Evolutionary conservation across 1,140 invertebrate species (phyloP).

Genomic region (Lutraria rhynchaena): DNA sequence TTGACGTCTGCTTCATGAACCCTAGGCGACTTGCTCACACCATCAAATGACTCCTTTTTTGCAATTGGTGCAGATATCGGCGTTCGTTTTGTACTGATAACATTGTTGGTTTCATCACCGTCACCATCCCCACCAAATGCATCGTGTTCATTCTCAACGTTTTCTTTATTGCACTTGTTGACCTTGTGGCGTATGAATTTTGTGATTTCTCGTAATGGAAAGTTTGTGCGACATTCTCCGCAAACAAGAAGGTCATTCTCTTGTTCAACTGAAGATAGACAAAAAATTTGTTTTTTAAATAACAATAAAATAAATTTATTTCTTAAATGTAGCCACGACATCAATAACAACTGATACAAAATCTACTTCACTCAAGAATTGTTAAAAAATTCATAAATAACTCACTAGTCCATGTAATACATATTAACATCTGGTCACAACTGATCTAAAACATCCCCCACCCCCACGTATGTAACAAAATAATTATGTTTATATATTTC

Average conservation of each 20-base stretch:
- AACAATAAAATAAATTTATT: too few species aligned
- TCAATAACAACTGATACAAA: too few species aligned
- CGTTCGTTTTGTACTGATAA: constrained; percentile 69
- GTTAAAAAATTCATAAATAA: too few species aligned
- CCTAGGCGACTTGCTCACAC: constrained; percentile 58
- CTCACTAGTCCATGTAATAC: too few species aligned
- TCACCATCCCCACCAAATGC: constrained; percentile 67
- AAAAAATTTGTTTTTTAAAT: too few species aligned
- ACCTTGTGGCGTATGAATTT: constrained; percentile 79
- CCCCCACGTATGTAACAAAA: too few species aligned
- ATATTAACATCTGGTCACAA: too few species aligned
- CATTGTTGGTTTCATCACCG: constrained; percentile 64
- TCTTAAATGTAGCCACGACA: too few species aligned
- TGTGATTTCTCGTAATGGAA: constrained; percentile 77
- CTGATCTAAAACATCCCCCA: too few species aligned
- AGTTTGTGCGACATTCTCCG: constrained; percentile 79
- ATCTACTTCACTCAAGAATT: too few species aligned
- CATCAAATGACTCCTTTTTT: constrained; percentile 68
- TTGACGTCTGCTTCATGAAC: constrained; percentile 57
- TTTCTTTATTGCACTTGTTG: constrained; percentile 77
- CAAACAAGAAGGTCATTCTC: constrained; percentile 80
- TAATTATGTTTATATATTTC: too few species aligned
- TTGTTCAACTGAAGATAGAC: constrained; percentile 75
- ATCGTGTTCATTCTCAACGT: constrained; percentile 62
- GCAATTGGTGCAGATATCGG: constrained; percentile 75